These are phyloP conservation scores for Bombus turneri DNA, from an alignment of 1,140 invertebrate genomes.

Conservation along the genomic window DNA sequence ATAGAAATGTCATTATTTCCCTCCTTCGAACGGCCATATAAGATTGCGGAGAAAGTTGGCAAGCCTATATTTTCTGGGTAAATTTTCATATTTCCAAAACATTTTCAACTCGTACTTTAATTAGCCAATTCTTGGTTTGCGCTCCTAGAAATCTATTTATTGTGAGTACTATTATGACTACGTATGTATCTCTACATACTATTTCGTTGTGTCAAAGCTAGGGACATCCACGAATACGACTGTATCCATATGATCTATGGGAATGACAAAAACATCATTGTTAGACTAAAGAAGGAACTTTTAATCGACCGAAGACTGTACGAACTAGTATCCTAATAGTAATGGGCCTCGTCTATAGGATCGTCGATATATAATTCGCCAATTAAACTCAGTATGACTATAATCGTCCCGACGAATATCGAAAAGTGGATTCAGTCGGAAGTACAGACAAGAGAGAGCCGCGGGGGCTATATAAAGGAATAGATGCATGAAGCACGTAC, in stretches of 20 bases:
- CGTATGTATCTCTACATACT: neutral
- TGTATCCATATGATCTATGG: neutral
- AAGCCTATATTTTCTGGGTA: neutral
- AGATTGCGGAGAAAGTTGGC: neutral
- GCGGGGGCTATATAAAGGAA: neutral
- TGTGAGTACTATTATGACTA: neutral
- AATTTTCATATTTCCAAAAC: neutral
- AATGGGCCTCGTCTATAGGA: neutral
- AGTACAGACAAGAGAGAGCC: slow-evolving; percentile 1
- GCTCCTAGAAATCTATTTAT: neutral
- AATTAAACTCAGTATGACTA: no score
- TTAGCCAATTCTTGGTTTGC: neutral
- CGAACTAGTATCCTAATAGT: neutral
- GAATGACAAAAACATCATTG: neutral
- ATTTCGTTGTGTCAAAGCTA: no score
- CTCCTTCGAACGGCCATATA: neutral
- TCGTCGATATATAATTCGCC: neutral
- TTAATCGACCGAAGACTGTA: neutral
- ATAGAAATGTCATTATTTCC: neutral
- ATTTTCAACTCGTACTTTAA: neutral
- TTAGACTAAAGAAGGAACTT: neutral
- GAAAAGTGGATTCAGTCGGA: slow-evolving; percentile 40
- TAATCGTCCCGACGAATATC: neutral
- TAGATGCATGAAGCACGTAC: neutral
- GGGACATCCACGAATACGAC: no score